A percentile compares a stretch with the other conserved stretches of the same genome.
phyloP scores from a whole-genome alignment of 2,113 vertebrate species.

The Entelurus aequoreus region DNA sequence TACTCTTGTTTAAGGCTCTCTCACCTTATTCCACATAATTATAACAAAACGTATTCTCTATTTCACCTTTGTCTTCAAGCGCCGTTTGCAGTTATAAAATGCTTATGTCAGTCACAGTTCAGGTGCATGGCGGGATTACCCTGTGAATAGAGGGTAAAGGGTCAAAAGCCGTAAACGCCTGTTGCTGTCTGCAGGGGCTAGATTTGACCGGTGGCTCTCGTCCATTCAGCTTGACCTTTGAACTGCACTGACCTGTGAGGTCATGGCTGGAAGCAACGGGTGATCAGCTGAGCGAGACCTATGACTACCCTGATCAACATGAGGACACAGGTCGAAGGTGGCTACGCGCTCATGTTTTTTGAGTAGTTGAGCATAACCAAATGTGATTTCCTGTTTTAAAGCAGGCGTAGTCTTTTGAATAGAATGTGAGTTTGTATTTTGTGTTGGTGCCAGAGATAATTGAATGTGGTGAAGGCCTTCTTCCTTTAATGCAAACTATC shows the following conservation, averaged over 20 bases:
- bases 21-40: too few relatives aligned
- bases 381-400: neutral
- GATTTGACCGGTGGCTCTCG: conserved; percentile 42
- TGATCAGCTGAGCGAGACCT: conserved; percentile 38
- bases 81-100: neutral
- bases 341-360: conserved; percentile 31
- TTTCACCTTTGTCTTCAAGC: neutral
- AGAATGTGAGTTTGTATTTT: neutral
- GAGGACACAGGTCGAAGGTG: conserved; percentile 41
- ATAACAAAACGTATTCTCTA: too few relatives aligned
- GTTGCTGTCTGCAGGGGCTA: conserved; percentile 51
- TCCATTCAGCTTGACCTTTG: conserved; percentile 41
- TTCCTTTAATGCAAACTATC: conserved; percentile 72
- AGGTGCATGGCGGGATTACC: conserved; percentile 44
- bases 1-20: neutral
- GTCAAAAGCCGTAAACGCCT: conserved; percentile 57
- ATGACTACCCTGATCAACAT: conserved; percentile 37
- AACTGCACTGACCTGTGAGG: conserved; percentile 47
- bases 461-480: conserved; percentile 42
- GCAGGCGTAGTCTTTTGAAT: neutral
- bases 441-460: neutral
- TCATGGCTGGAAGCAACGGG: conserved; percentile 41
- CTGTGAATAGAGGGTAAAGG: conserved; percentile 45
- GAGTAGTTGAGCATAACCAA: neutral
- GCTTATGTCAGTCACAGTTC: conserved; percentile 34